phyloP scores from a whole-genome alignment of 2,888 invertebrate species.

The Clanis bilineata region DNA sequence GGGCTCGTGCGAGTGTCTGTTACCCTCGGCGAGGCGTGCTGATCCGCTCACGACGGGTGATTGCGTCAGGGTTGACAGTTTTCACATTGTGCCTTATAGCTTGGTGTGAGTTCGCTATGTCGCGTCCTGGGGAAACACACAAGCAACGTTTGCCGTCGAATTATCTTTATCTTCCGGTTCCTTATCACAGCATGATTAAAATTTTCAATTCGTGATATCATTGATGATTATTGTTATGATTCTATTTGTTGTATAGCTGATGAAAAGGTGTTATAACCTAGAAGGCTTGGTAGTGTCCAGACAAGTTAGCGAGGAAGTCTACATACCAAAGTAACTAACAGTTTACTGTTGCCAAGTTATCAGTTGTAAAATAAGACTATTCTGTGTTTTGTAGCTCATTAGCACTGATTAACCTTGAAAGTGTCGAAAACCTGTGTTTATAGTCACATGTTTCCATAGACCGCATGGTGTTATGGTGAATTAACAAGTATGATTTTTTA shows the following conservation, averaged over 20 bases:
- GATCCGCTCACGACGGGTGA: background rate
- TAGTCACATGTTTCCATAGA: background rate
- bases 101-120: background rate
- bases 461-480: background rate
- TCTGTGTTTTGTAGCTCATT: background rate
- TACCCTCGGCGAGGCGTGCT: conserved; percentile 8
- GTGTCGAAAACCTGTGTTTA: no score
- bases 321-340: background rate
- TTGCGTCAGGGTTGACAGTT: conserved; percentile 5
- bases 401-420: background rate
- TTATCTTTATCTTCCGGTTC: conserved; percentile 26
- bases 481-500: background rate
- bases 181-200: conserved; percentile 34
- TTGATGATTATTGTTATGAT: conserved; percentile 22
- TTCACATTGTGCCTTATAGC: background rate
- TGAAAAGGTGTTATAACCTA: conserved; percentile 8
- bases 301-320: background rate
- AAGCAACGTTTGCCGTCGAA: conserved; percentile 2
- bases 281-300: background rate
- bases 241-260: background rate
- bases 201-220: conserved; percentile 25
- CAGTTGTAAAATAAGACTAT: background rate
- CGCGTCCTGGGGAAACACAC: background rate
- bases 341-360: background rate
- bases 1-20: background rate